Base-by-base conservation (phyloP, 1,140 invertebrate species). In the Eufriesea mexicana region DNA sequence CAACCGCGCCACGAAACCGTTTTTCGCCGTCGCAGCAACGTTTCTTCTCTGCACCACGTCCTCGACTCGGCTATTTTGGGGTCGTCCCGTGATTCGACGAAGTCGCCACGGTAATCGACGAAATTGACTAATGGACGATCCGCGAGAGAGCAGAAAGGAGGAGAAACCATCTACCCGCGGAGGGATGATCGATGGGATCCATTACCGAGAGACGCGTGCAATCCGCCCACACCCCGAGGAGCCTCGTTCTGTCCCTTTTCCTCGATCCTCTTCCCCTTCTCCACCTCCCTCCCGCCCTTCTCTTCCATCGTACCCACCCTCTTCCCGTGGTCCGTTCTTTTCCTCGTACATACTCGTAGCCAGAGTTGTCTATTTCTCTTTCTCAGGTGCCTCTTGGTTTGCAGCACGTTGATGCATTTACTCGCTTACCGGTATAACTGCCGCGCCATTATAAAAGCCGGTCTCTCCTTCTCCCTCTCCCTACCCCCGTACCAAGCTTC, bases 171-270 rank as follows among this genome's bases (percentile, higher is more conserved):
- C 90, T 84, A 81, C 73, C 78, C 87, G 77, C 74, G 87, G 79
- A 90, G 89, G 86, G 86, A 92, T 91, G 91, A 92, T 91, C 89
- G 91, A 91, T 90, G 89, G 84, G 86, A 86, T 91, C 91, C 90
- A 91, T 91, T 92, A 90, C 86, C 89, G 81, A 86, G 85, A 90
- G 87, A 91, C 89, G 90, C 90, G 86, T 89, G 87, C 90, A 90
- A 92, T 92, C 90, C 91, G 90, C 90, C 91, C 87, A 91, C 90
- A 90, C 90, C 90, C 90, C 79, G 90, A 90, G 87, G 87, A 89
- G 75, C 83, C 62, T 62, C 51, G 16, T 66, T 66, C 81, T 79
- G 68, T 73, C 74, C 47, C 76, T 75, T 79, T 73, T 57, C 64
- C 73, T 45, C 72, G 66, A 54, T 83, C 62, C 62, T 67, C 47